phyloP scores from a whole-genome alignment of 2,797 vertebrate species.

The Lophotriccus pileatus region DNA sequence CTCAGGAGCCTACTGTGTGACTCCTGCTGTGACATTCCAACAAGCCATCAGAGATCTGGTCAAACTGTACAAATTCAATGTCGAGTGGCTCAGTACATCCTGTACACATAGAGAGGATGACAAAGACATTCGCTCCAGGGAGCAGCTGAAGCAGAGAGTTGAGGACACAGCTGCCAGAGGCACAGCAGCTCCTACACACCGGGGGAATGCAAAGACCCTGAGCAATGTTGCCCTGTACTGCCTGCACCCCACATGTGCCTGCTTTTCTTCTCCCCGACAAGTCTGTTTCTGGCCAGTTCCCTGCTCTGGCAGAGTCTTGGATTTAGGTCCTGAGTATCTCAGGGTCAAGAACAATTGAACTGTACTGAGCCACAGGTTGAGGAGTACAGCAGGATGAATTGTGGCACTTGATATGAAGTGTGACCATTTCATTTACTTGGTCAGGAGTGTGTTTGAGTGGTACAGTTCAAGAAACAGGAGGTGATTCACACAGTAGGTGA shows the following conservation, averaged over 20 bases:
- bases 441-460: neutral
- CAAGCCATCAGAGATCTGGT: neutral
- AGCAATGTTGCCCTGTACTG: neutral
- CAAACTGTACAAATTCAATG: neutral
- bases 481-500: neutral
- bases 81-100: neutral
- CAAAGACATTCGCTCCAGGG: neutral
- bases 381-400: neutral
- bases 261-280: neutral
- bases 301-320: neutral
- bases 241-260: neutral
- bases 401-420: neutral
- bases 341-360: neutral
- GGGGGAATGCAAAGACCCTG: conserved; percentile 56
- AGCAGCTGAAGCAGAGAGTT: conserved; percentile 68
- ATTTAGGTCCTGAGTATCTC: neutral
- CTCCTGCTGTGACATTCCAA: neutral
- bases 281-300: neutral
- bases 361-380: neutral
- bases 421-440: neutral
- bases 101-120: neutral
- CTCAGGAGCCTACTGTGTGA: neutral
- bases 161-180: conserved; percentile 62
- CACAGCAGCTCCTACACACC: neutral
- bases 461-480: neutral